phyloP scores from a whole-genome alignment of 2,888 invertebrate genomes.

The Hemicrepidius hirtus region DNA sequence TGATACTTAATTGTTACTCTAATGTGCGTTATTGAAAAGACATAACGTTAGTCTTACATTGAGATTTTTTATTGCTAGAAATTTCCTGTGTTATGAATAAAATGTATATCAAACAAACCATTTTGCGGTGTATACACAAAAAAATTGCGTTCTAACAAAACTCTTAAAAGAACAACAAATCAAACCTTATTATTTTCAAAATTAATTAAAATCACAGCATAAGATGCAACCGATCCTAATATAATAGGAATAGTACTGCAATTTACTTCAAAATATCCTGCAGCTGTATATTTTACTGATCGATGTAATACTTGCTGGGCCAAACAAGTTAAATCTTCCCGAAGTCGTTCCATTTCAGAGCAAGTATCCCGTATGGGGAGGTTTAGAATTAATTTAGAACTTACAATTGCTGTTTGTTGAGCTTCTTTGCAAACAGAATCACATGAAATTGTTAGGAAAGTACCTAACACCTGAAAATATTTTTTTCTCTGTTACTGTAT shows the following conservation, averaged over 20 bases:
- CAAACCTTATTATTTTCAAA: neutral
- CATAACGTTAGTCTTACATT: too few relatives aligned
- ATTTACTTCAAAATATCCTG: conserved; percentile 3
- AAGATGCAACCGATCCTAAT: conserved; percentile 6
- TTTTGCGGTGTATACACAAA: too few relatives aligned
- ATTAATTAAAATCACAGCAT: neutral
- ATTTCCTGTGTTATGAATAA: too few relatives aligned
- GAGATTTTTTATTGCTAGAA: too few relatives aligned
- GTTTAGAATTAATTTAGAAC: neutral
- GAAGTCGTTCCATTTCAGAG: neutral
- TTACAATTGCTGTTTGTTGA: neutral
- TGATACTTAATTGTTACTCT: too few relatives aligned
- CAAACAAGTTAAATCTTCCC: neutral
- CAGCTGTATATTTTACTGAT: neutral
- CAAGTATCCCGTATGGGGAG: neutral
- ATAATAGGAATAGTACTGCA: neutral
- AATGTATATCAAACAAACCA: too few relatives aligned
- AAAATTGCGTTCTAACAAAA: too few relatives aligned
- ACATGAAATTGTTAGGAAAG: neutral
- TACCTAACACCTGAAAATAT: neutral
- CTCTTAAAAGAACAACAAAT: too few relatives aligned
- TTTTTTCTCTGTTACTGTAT: neutral
- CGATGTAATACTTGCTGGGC: neutral
- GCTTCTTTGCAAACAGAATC: conserved; percentile 12
- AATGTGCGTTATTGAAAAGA: too few relatives aligned